Evolutionary conservation across 2,888 invertebrate genomes (phyloP).

Genomic region (Zele albiditarsus): DNA sequence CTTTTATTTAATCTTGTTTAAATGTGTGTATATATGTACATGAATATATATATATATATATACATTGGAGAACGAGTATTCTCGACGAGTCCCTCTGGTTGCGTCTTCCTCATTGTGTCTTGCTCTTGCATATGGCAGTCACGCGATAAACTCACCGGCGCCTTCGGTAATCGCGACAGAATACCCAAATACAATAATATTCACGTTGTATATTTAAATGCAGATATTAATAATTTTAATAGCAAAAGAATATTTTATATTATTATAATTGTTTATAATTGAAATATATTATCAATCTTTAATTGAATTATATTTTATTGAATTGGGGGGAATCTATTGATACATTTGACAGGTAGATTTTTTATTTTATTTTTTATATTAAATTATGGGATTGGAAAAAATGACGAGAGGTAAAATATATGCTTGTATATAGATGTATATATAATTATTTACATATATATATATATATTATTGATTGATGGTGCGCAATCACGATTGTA

Average conservation of each 20-base stretch:
- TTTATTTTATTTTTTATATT: not conserved
- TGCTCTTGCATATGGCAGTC: slow-evolving; percentile 25
- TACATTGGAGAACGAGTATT: slow-evolving; percentile 17
- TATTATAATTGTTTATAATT: too few relatives aligned
- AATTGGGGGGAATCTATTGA: too few relatives aligned
- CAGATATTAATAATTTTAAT: not conserved
- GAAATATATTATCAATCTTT: too few relatives aligned
- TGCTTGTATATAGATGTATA: not conserved
- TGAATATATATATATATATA: not conserved
- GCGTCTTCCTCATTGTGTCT: slow-evolving; percentile 40
- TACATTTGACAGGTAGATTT: not conserved
- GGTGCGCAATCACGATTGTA: slow-evolving; percentile 35
- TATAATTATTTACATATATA: not conserved
- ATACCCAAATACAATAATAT: slow-evolving; percentile 12
- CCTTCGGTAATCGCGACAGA: slow-evolving; percentile 8
- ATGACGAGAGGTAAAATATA: not conserved
- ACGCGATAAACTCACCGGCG: slow-evolving; percentile 21
- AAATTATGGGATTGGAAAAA: not conserved
- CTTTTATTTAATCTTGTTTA: slow-evolving; percentile 13
- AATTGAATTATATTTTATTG: too few relatives aligned
- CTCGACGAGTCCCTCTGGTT: slow-evolving; percentile 5
- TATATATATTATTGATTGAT: slow-evolving; percentile 21
- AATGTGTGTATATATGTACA: not conserved
- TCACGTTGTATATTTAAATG: not conserved
- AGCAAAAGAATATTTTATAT: not conserved